A percentile compares a stretch with the other conserved stretches of the same genome.
Evolutionary conservation across 2,797 vertebrate species (phyloP).

Genomic region (Falco columbarius): DNA sequence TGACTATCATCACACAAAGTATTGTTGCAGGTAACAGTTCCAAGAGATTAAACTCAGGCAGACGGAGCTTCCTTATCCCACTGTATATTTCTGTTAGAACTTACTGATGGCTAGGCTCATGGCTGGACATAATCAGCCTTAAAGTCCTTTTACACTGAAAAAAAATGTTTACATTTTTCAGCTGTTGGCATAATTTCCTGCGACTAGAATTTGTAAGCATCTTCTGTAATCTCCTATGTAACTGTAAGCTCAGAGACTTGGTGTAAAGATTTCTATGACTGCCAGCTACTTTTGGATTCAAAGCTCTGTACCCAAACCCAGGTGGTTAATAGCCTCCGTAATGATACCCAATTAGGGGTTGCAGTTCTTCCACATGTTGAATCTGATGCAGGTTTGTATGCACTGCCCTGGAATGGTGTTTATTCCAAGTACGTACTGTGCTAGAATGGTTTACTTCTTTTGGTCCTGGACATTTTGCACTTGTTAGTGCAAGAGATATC

Average conservation of each 20-base stretch:
- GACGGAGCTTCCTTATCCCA: neutral
- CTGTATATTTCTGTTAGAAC: neutral
- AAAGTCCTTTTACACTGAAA: neutral
- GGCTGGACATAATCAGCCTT: neutral
- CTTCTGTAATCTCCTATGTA: neutral
- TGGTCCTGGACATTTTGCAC: neutral
- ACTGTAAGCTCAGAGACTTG: neutral
- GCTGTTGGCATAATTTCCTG: neutral
- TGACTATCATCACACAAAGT: neutral
- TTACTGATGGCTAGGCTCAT: neutral
- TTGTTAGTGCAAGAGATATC: neutral
- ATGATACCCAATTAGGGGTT: neutral
- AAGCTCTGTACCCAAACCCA: neutral
- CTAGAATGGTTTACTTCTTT: neutral
- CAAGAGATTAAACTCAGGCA: neutral
- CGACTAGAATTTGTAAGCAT: neutral
- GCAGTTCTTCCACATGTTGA: neutral
- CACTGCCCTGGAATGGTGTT: neutral
- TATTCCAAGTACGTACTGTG: neutral
- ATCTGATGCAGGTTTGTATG: neutral
- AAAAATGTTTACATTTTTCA: neutral
- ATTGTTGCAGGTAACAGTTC: neutral
- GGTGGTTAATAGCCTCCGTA: neutral
- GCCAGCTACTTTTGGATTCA: neutral
- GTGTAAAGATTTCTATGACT: neutral